Percentiles rank a stretch among this genome's conserved stretches.
These are phyloP conservation scores for Sinohyriopsis cumingii DNA, from an alignment of 2,888 invertebrate species.

Conservation along the genomic window DNA sequence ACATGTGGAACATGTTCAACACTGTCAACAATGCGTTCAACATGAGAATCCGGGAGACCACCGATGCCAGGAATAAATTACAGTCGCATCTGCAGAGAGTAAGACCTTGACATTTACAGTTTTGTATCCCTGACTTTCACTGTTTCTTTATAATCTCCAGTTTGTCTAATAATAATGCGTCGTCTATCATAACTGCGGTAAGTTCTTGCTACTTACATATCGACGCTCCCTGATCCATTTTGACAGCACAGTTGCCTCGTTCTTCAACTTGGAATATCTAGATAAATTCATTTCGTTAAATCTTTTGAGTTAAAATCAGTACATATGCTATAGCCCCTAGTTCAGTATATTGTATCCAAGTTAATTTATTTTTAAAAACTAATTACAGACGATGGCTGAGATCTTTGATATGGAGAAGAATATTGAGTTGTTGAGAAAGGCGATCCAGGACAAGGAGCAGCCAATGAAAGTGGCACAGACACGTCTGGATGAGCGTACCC, in stretches of 20 bases:
- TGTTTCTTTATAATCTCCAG: no score
- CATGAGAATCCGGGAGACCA: slow-evolving; percentile 68
- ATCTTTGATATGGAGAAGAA: slow-evolving; percentile 93
- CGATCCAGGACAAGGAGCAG: slow-evolving; percentile 86
- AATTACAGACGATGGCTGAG: slow-evolving; percentile 86
- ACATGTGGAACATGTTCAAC: slow-evolving; percentile 73
- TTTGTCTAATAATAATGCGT: no score
- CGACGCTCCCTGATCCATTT: no score
- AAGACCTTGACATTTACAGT: slow-evolving; percentile 9
- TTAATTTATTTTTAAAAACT: background rate
- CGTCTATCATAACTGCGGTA: no score
- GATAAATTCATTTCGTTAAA: no score
- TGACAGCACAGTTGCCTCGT: no score
- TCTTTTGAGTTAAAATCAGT: no score
- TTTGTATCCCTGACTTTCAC: background rate
- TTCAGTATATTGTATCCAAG: no score
- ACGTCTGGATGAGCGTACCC: slow-evolving; percentile 89
- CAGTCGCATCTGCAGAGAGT: slow-evolving; percentile 71
- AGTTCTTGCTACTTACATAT: no score
- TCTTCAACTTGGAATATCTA: no score
- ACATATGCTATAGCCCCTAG: no score
- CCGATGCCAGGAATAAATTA: slow-evolving; percentile 70
- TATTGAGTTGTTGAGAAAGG: slow-evolving; percentile 88
- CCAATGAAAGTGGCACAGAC: slow-evolving; percentile 80
- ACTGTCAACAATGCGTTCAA: slow-evolving; percentile 71